Evolutionary conservation across 2,888 invertebrate genomes (phyloP), one percentile per base, ranked within the genome.

Genomic region (Gisinianus flammeolus): DNA sequence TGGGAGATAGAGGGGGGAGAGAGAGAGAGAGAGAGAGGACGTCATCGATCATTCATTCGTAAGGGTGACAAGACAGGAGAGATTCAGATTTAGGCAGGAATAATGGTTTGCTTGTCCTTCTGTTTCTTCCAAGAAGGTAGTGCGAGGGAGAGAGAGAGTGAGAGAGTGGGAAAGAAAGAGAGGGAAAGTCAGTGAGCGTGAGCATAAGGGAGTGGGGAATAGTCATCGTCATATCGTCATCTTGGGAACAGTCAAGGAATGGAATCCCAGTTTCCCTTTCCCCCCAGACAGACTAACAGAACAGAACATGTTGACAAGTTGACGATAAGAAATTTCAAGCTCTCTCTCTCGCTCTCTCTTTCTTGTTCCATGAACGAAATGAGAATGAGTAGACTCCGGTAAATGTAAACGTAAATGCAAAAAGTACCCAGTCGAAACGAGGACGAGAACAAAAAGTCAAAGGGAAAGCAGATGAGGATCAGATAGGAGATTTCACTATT

Each of bases 11-110:
- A 24, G 28, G 22, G 44, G 68, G 3, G 31, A 68, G 35, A 54
- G 22, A 70, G 68, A 19, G 31, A 68, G 33, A 35, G 56, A 71
- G 58, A 72, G 26, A 58, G 72, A 72, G 56, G 58, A 31, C 67
- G 67, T 67, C 69, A 76, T 76, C 76, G 58, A 76, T 76, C 76
- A 76, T 62, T 76, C 76, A 76, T 62, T 69, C 69, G 31, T 19
- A 24, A 69, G 69, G 62, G 76, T 76, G 76, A 76, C 76, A 76
- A 26, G 76, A 76, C 69, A 69, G 62, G 28, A 26, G 76, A 76
- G 73, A 74, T 74, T 74, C 73, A 74, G 76, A 76, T 76, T 69
- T 76, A 76, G 67, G 31, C 58, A 6, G 44, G 69, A 76, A 68
- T 76, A 69, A 76, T 76, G 76, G 76, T 33, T 71, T 71, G 16